Percentiles rank a stretch among this genome's conserved stretches.
Conservation (phyloP, 2,797 vertebrate genomes). For the Miichthys miiuy region DNA sequence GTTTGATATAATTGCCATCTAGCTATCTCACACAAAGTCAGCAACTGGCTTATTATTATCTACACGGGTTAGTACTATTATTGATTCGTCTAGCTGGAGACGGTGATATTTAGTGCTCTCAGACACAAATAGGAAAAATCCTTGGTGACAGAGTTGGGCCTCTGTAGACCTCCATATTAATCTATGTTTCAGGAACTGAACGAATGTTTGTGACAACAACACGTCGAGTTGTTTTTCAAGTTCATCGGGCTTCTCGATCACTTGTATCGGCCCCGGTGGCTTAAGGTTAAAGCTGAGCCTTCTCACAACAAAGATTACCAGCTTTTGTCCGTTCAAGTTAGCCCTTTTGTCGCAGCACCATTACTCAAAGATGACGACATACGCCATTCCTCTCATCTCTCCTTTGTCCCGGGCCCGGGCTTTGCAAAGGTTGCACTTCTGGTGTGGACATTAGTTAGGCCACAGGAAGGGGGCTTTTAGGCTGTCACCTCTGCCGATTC, state of each 20-base stretch:
- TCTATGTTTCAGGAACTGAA: not conserved
- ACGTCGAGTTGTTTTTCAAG: not conserved
- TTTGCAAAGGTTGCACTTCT: constrained; percentile 84
- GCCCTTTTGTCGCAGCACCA: constrained; percentile 70
- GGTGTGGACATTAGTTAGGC: constrained; percentile 77
- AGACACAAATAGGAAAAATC: constrained; percentile 27
- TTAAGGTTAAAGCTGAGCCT: constrained; percentile 49
- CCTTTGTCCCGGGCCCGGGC: constrained; percentile 65
- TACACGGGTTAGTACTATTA: constrained; percentile 59
- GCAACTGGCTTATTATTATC: constrained; percentile 57
- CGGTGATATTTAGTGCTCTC: constrained; percentile 16
- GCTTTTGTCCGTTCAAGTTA: constrained; percentile 75
- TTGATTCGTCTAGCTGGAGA: constrained; percentile 48
- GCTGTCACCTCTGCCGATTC: constrained; percentile 73
- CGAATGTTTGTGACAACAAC: not conserved
- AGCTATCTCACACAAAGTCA: constrained; percentile 35
- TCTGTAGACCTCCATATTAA: not conserved
- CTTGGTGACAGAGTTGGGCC: not conserved
- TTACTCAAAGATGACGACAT: constrained; percentile 82
- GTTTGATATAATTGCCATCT: constrained; percentile 70
- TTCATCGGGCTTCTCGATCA: constrained; percentile 19
- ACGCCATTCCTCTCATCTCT: constrained; percentile 50
- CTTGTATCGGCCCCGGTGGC: constrained; percentile 26
- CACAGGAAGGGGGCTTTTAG: constrained; percentile 80
- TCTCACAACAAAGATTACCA: constrained; percentile 76